phyloP scores from a whole-genome alignment of 2,797 vertebrate genomes.

The Malacoraja senta region DNA sequence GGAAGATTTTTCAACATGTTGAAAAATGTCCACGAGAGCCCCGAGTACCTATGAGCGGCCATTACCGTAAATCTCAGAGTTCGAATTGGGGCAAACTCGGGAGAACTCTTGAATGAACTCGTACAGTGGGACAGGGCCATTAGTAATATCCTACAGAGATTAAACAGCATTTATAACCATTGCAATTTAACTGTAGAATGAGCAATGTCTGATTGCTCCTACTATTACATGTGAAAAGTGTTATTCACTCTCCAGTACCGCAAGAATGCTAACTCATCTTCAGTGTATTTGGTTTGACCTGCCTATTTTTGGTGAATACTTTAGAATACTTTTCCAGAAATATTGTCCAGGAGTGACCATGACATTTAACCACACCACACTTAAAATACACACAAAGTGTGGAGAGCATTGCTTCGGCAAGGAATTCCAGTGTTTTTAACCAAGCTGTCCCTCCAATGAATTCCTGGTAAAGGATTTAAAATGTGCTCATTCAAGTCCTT shows the following conservation, averaged over 20 bases:
- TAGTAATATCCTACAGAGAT: neutral
- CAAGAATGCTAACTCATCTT: neutral
- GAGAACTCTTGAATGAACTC: no score
- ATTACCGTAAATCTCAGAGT: no score
- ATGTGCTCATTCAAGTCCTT: neutral
- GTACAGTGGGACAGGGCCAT: no score
- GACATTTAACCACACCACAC: conserved; percentile 9
- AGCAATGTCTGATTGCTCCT: neutral
- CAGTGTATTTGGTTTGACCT: neutral
- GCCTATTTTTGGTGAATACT: neutral
- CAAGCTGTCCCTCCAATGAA: conserved; percentile 8
- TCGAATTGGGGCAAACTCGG: no score
- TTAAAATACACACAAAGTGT: neutral
- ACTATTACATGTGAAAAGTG: neutral
- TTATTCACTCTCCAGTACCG: neutral
- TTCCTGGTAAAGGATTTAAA: conserved; percentile 27
- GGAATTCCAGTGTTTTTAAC: conserved; percentile 20
- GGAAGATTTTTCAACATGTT: no score
- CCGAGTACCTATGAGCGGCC: no score
- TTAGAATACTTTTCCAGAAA: conserved; percentile 3
- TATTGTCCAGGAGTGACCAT: neutral
- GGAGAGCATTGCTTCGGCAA: neutral
- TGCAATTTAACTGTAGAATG: neutral
- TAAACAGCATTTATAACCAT: neutral
- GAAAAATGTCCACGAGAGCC: no score